Evolutionary conservation across 2,797 vertebrate species (phyloP).

Genomic region (Delichon dasypus): DNA sequence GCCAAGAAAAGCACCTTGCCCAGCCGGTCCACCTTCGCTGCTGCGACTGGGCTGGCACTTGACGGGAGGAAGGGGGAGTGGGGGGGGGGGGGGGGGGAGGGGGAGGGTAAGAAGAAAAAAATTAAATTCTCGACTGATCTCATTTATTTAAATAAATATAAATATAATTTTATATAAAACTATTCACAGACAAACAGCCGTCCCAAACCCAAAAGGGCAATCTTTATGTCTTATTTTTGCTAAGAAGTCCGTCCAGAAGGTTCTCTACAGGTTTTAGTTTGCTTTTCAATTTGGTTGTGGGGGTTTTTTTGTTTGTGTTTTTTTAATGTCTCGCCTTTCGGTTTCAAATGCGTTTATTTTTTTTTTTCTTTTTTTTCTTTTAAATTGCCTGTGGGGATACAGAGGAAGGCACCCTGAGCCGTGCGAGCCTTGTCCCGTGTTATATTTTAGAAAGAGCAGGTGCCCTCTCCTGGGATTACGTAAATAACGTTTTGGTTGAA

Average conservation of each 20-base stretch:
- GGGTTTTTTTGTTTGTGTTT: neutral
- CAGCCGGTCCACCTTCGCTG: neutral
- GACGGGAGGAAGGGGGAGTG: too few relatives aligned
- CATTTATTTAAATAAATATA: slow-evolving; percentile 99
- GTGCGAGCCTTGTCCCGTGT: neutral
- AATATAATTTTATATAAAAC: slow-evolving; percentile 89
- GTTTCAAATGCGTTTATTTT: neutral
- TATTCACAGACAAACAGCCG: slow-evolving; percentile 80
- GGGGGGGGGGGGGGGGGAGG: too few relatives aligned
- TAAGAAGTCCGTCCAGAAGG: slow-evolving; percentile 11
- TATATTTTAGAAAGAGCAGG: neutral
- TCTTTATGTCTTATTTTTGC: neutral
- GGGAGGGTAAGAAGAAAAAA: neutral
- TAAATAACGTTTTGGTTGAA: slow-evolving; percentile 26
- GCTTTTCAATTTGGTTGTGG: neutral
- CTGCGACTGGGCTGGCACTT: neutral
- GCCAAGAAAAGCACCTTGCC: neutral
- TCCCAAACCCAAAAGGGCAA: neutral
- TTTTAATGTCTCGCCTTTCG: neutral
- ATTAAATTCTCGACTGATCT: slow-evolving; percentile 19
- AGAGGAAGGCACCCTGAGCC: neutral
- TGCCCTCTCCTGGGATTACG: neutral
- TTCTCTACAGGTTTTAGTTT: slow-evolving; percentile 21
- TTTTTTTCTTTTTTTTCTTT: neutral
- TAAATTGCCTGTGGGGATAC: neutral